These are phyloP conservation scores for Tridacna gigas DNA, from an alignment of 2,888 invertebrate species.

Conservation along the genomic window DNA sequence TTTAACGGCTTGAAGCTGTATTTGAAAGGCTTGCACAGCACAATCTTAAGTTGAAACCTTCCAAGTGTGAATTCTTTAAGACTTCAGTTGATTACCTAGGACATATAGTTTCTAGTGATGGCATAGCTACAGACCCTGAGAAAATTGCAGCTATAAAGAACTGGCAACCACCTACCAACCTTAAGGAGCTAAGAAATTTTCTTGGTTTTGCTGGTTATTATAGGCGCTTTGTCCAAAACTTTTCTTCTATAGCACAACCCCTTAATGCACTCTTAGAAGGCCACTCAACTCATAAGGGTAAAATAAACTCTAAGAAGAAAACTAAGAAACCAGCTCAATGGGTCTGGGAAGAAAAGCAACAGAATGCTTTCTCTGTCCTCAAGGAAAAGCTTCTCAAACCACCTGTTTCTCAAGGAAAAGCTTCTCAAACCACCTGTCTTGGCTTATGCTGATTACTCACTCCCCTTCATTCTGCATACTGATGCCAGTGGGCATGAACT, in stretches of 20 bases:
- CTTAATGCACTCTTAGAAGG: not conserved
- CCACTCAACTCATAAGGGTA: not conserved
- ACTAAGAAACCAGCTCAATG: constrained; percentile 1
- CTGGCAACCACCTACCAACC: not conserved
- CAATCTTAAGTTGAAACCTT: not conserved
- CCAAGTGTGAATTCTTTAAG: constrained; percentile 2
- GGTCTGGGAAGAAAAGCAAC: not conserved
- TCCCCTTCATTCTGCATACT: not conserved
- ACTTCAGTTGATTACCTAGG: not conserved
- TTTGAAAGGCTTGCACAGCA: too few species aligned
- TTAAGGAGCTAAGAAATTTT: not conserved
- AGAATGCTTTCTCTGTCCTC: not conserved
- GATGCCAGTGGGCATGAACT: not conserved
- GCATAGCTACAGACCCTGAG: not conserved
- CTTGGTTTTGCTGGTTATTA: too few species aligned
- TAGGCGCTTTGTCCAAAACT: not conserved
- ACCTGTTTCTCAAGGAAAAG: too few species aligned
- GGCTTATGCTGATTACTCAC: not conserved
- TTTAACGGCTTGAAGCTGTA: too few species aligned
- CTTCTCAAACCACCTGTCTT: not conserved
- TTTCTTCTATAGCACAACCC: not conserved
- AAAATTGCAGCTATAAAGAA: not conserved
- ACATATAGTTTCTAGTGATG: constrained; percentile 9
- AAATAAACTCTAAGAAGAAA: not conserved
- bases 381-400: not conserved